A percentile compares a stretch with the other conserved stretches of the same genome.
Evolutionary conservation across 2,797 vertebrate genomes (phyloP).

Genomic region (Vireo griseus): DNA sequence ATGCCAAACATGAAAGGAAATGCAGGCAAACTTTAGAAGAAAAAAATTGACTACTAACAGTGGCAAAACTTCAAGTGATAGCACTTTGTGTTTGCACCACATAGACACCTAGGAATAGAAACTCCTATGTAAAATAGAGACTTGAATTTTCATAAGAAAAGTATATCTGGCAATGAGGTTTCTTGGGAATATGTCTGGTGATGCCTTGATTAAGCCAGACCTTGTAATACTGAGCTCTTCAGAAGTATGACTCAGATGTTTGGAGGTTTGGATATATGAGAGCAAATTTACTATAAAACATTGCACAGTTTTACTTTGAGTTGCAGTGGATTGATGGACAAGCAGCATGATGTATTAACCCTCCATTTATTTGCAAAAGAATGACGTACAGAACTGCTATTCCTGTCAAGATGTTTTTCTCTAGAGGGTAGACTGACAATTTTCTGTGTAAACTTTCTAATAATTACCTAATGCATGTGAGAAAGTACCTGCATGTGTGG

Average conservation of each 20-base stretch:
- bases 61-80: background rate
- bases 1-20: conserved; percentile 7
- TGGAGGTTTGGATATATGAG: background rate
- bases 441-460: background rate
- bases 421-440: background rate
- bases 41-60: background rate
- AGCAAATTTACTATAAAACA: conserved; percentile 3
- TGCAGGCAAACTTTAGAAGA: background rate
- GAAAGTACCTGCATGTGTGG: background rate
- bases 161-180: background rate
- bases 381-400: background rate
- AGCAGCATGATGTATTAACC: background rate
- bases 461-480: background rate
- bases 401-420: background rate
- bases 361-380: conserved; percentile 23
- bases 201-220: background rate
- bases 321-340: background rate
- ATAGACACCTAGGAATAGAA: background rate
- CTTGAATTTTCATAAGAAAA: background rate
- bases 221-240: background rate
- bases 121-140: background rate
- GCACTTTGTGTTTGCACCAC: background rate
- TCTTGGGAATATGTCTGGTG: background rate
- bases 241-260: conserved; percentile 1
- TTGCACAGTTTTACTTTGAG: background rate